phyloP scores from a whole-genome alignment of 2,888 invertebrate genomes.

The Bombylius major region DNA sequence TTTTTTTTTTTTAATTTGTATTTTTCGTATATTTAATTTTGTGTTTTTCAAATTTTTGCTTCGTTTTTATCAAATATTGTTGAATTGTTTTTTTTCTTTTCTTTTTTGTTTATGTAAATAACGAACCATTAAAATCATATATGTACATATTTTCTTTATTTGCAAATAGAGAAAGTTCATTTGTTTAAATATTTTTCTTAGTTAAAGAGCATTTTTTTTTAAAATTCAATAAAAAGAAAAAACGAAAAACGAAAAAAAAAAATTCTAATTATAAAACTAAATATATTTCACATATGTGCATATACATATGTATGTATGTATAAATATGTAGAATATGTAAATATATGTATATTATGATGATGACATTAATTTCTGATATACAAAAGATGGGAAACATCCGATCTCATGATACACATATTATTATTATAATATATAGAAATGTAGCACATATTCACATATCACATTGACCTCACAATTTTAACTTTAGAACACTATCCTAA shows the following conservation, averaged over 20 bases:
- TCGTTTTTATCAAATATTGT: no score
- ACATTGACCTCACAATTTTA: not conserved
- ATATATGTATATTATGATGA: not conserved
- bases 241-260: not conserved
- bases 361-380: not conserved
- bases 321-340: no score
- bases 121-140: no score
- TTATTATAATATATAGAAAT: not conserved
- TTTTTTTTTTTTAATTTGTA: not conserved
- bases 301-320: no score
- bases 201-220: no score
- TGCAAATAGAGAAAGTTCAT: no score
- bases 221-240: not conserved
- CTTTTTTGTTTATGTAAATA: no score
- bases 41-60: no score
- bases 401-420: not conserved
- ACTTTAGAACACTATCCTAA: not conserved
- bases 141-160: no score
- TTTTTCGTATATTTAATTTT: no score
- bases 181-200: no score
- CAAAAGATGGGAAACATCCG: not conserved
- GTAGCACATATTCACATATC: not conserved
- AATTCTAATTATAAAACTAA: not conserved
- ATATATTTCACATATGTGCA: not conserved
- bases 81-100: no score